phyloP scores from a whole-genome alignment of 64 coral and sea anemone genomes.

The Astreopora myriophthalma region DNA sequence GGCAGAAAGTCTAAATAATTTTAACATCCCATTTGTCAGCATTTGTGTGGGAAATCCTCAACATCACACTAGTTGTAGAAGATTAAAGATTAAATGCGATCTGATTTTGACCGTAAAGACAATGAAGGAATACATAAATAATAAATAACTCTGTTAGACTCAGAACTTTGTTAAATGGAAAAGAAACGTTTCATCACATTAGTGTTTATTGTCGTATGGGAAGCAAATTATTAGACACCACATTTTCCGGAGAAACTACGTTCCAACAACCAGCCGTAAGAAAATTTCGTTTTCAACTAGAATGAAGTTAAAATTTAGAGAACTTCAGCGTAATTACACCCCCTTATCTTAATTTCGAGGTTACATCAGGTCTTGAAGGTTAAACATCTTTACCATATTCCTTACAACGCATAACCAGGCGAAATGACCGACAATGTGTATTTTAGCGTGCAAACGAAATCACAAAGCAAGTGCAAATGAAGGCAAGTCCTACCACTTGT shows the following conservation, averaged over 20 bases:
- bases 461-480: conserved; percentile 59
- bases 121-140: conserved; percentile 76
- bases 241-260: not conserved
- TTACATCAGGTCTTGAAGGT: conserved; percentile 26
- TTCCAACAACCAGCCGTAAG: not conserved
- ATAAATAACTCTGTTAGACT: conserved; percentile 55
- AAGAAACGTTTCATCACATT: conserved; percentile 28
- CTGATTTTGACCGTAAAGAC: conserved; percentile 64
- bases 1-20: not conserved
- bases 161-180: conserved; percentile 49
- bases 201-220: conserved; percentile 6
- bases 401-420: conserved; percentile 15
- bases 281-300: not conserved
- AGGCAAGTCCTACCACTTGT: conserved; percentile 17
- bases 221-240: not conserved
- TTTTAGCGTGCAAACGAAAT: conserved; percentile 46
- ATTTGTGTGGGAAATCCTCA: conserved; percentile 36
- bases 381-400: conserved; percentile 1
- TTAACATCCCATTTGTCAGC: not conserved
- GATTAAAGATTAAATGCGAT: conserved; percentile 88
- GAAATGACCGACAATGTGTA: conserved; percentile 12
- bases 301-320: conserved; percentile 1
- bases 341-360: conserved; percentile 36
- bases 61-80: not conserved
- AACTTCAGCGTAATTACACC: conserved; percentile 10